phyloP scores from a whole-genome alignment of 2,888 invertebrate species.

The Mesorhabditis belari region DNA sequence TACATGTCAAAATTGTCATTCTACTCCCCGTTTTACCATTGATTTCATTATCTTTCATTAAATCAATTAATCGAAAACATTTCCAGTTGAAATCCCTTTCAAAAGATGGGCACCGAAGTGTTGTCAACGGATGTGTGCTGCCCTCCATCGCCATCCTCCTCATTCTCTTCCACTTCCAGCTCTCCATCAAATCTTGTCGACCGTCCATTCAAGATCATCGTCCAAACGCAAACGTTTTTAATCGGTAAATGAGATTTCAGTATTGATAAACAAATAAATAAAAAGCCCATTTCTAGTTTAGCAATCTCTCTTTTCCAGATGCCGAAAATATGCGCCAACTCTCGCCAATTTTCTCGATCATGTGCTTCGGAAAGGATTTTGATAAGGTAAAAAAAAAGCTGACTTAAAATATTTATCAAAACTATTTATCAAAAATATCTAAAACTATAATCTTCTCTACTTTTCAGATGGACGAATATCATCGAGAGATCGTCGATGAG shows the following conservation, averaged over 20 bases:
- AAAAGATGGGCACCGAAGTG: neutral
- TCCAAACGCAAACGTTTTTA: conserved; percentile 24
- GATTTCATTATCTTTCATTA: too few species aligned
- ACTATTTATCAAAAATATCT: too few species aligned
- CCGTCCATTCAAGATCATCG: conserved; percentile 32
- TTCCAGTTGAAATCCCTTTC: too few species aligned
- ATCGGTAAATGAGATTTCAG: conserved; percentile 17
- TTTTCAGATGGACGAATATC: conserved; percentile 25
- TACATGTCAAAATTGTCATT: too few species aligned
- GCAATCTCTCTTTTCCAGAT: conserved; percentile 10
- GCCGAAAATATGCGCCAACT: conserved; percentile 15
- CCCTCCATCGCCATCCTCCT: neutral
- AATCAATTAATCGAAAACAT: too few species aligned
- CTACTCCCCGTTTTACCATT: too few species aligned
- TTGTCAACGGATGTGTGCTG: neutral
- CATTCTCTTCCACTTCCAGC: conserved; percentile 13
- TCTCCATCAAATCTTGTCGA: conserved; percentile 24
- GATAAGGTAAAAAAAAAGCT: too few species aligned
- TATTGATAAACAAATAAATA: neutral
- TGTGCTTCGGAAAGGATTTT: conserved; percentile 47
- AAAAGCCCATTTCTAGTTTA: neutral
- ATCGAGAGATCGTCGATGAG: conserved; percentile 46
- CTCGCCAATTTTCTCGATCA: conserved; percentile 39
- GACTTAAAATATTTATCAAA: too few species aligned
- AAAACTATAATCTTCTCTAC: too few species aligned